These are phyloP conservation scores for Leptonema lineaticorne DNA, from an alignment of 1,140 invertebrate species.

Conservation along the genomic window DNA sequence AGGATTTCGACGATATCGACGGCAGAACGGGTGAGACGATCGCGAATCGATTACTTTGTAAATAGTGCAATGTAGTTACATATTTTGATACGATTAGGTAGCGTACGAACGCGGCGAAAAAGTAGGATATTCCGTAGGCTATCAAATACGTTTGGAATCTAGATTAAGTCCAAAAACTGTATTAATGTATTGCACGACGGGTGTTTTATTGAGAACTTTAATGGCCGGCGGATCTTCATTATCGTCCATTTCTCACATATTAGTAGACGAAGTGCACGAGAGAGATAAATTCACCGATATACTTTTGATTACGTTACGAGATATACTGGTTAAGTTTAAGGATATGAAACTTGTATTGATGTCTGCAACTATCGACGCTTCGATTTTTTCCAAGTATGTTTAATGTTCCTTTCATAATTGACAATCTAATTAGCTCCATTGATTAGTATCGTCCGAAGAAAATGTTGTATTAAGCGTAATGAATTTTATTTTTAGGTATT, in stretches of 20 bases:
- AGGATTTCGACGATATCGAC: slow-evolving; percentile 87
- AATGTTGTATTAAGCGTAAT: background rate
- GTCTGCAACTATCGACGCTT: slow-evolving; percentile 89
- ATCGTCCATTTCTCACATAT: slow-evolving; percentile 74
- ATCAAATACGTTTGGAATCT: slow-evolving; percentile 89
- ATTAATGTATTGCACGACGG: slow-evolving; percentile 89
- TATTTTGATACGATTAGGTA: slow-evolving; percentile 47
- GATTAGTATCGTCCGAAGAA: background rate
- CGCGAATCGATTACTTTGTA: background rate
- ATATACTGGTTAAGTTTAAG: slow-evolving; percentile 70
- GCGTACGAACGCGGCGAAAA: slow-evolving; percentile 83
- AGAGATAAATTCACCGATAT: slow-evolving; percentile 92
- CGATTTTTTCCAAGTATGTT: slow-evolving; percentile 70
- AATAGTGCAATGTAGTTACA: background rate
- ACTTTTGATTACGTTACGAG: slow-evolving; percentile 79
- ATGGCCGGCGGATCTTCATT: slow-evolving; percentile 73
- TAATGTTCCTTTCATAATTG: background rate
- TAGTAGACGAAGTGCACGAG: slow-evolving; percentile 95
- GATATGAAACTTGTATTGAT: slow-evolving; percentile 85
- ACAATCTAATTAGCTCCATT: background rate
- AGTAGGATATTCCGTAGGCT: slow-evolving; percentile 86
- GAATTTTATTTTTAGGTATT: slow-evolving; percentile 55
- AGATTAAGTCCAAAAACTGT: slow-evolving; percentile 78
- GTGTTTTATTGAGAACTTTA: slow-evolving; percentile 82
- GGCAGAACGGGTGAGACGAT: slow-evolving; percentile 63